A percentile compares a stretch with the other conserved stretches of the same genome.
These are phyloP conservation scores for Montipora capitata DNA, from an alignment of 92 coral and sea anemone genomes.

Conservation along the genomic window DNA sequence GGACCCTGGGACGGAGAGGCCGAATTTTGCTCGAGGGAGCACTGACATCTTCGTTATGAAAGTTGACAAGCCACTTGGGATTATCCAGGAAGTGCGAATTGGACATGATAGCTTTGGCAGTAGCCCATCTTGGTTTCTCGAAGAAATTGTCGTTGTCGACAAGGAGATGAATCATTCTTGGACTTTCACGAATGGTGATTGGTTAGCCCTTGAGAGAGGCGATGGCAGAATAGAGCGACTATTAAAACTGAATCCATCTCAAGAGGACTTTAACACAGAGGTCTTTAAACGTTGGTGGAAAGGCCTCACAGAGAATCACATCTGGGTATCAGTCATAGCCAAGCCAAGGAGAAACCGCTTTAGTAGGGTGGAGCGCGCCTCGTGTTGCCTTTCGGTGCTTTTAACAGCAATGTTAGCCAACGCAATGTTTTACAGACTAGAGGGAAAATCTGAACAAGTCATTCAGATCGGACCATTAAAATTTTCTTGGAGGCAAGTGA, in stretches of 20 bases:
- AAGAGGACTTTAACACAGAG: conserved; percentile 19
- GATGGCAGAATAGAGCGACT: conserved; percentile 62
- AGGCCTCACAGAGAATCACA: conserved; percentile 68
- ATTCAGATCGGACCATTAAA: conserved; percentile 74
- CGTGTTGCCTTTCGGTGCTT: conserved; percentile 72
- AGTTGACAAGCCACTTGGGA: conserved; percentile 41
- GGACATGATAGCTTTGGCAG: conserved; percentile 72
- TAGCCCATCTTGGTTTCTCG: conserved; percentile 74
- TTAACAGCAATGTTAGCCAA: conserved; percentile 75
- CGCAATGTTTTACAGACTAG: conserved; percentile 74
- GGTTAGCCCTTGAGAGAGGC: conserved; percentile 64
- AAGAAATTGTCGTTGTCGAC: conserved; percentile 54
- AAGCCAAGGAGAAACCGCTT: conserved; percentile 58
- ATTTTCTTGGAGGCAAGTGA: conserved; percentile 72
- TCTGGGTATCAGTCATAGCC: conserved; percentile 73
- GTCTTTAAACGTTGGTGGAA: conserved; percentile 59
- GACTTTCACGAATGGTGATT: conserved; percentile 45
- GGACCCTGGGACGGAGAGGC: conserved; percentile 7
- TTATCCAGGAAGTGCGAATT: conserved; percentile 46
- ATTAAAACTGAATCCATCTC: neutral
- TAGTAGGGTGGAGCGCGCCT: conserved; percentile 64
- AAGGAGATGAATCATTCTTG: conserved; percentile 27
- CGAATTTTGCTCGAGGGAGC: conserved; percentile 67
- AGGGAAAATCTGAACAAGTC: conserved; percentile 41
- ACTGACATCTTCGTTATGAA: conserved; percentile 56